Base-by-base conservation (phyloP, 2,888 invertebrate genomes). In the Ferrisia virgata region DNA sequence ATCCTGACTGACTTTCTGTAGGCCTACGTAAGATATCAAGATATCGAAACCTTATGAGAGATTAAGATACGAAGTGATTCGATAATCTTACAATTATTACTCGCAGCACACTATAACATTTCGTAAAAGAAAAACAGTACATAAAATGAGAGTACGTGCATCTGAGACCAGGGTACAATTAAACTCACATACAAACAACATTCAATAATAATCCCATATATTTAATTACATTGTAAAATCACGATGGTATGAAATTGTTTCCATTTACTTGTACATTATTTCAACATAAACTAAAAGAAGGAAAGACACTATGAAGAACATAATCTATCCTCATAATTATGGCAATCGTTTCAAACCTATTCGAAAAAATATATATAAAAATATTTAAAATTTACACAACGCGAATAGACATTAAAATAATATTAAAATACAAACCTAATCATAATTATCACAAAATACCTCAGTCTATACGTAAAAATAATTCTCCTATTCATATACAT, bases 361-460 rank as follows among this genome's bases (percentile, higher is more conserved):
- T 40, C 15, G 11, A 0, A 3, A 43, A 43, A 43, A 43, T n/a
- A n/a, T n/a, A n/a, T n/a, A n/a, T n/a, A 47, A 18, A 47, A 47
- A 47, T 47, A 4, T 36, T 36, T 6, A 18, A 47, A 47, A 47
- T 18, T 47, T 47, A 47, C 18, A 47, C 47, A 6, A 47, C 3
- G 18, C 18, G 18, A 4, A 18, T 5, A 18, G 11, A 2, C 6
- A 18, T 47, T 47, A 47, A n/a, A 8, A 47, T n/a, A n/a, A 47
- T n/a, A n/a, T 9, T 47, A 5, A 18, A 47, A 47, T 18, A 3
- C 47, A 47, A 39, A n/a, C 78, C 39, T 78, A 78, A n/a, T 13
- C 8, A n/a, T 36, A 78, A 78, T 78, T 78, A 78, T 78, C 78
- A 78, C 78, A 78, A 78, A 78, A 13, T 64, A 25, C 25, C 33